Evolutionary conservation across 2,888 invertebrate species (phyloP).

Genomic region (Nasonovia ribisnigri): DNA sequence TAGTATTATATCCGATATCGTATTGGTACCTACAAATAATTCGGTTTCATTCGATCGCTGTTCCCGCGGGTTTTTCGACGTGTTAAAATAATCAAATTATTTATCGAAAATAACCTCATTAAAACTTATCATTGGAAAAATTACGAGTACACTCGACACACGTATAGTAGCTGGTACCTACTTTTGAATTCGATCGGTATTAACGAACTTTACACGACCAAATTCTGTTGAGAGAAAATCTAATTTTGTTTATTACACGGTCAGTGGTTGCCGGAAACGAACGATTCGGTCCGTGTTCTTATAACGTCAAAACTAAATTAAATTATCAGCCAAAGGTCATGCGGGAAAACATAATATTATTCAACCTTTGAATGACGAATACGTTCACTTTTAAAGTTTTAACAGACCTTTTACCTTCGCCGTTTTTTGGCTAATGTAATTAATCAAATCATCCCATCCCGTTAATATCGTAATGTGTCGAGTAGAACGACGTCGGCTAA

Average conservation of each 20-base stretch:
- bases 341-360: not conserved
- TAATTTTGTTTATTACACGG: conserved; percentile 43
- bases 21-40: not conserved
- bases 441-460: not conserved
- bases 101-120: not conserved
- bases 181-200: conserved; percentile 38
- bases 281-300: not conserved
- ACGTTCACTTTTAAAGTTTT: not conserved
- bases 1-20: not conserved
- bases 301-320: conserved; percentile 6
- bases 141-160: not conserved
- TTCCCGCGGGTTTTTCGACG: not conserved
- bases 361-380: not conserved
- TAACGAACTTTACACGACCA: conserved; percentile 21
- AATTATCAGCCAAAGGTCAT: not conserved
- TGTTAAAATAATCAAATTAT: conserved; percentile 3
- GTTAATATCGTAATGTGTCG: not conserved
- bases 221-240: conserved; percentile 24
- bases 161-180: not conserved
- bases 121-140: conserved; percentile 37
- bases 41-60: not conserved
- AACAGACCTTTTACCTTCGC: not conserved
- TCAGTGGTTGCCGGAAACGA: not conserved
- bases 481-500: not conserved
- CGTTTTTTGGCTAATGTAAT: not conserved